Evolutionary conservation across 2,797 vertebrate species (phyloP).

Genomic region (Manis pentadactyla): DNA sequence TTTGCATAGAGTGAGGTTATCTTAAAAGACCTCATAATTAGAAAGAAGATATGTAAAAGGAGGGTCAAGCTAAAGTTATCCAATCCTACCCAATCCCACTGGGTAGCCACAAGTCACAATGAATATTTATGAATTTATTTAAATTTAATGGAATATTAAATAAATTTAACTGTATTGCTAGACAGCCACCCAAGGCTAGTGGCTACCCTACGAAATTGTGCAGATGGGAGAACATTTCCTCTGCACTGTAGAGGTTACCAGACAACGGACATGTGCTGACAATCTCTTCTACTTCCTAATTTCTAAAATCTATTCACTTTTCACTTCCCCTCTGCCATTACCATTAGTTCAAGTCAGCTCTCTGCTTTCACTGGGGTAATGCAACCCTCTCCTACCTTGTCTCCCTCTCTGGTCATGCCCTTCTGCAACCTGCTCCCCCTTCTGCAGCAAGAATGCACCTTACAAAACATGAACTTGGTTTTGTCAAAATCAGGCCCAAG

Average conservation of each 20-base stretch:
- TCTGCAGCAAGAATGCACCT: not conserved
- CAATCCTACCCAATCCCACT: not conserved
- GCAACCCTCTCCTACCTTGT: not conserved
- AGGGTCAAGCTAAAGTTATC: not conserved
- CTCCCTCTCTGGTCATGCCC: not conserved
- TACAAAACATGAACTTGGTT: not conserved
- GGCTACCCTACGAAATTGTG: not conserved
- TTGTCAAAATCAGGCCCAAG: not conserved
- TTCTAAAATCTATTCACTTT: conserved; percentile 2
- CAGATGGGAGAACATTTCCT: not conserved
- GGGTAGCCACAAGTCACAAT: not conserved
- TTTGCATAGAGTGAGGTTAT: not conserved
- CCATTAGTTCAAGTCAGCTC: not conserved
- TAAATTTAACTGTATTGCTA: not conserved
- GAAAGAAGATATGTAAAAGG: not conserved
- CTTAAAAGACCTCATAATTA: not conserved
- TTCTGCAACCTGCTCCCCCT: not conserved
- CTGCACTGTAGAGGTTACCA: not conserved
- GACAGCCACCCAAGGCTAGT: not conserved
- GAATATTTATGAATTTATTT: not conserved
- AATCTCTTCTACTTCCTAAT: not conserved
- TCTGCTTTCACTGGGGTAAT: not conserved
- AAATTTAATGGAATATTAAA: not conserved
- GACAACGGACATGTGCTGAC: not conserved
- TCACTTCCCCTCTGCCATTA: not conserved